Conservation (phyloP, 35 echinoderm and acorn worm species). For the Heliocidaris erythrogramma region DNA sequence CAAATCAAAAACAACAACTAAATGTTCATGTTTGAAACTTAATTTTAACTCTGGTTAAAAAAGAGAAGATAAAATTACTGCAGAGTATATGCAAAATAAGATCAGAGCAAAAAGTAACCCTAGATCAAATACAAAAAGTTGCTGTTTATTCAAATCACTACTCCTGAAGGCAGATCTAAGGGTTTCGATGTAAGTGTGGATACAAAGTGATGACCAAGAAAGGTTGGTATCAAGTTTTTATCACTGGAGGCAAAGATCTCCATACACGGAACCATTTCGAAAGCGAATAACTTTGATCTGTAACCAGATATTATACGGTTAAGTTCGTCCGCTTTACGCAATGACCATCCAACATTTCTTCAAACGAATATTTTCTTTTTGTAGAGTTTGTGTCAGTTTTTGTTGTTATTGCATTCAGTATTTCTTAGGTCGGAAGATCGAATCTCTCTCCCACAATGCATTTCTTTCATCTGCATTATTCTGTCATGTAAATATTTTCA, state of each 20-base stretch:
- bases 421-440: neutral
- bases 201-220: neutral
- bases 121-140: neutral
- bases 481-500: neutral
- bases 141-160: neutral
- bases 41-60: neutral
- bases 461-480: neutral
- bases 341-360: neutral
- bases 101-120: neutral
- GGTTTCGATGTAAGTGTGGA: too few relatives aligned
- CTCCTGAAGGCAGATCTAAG: neutral
- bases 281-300: neutral
- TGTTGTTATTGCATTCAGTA: neutral
- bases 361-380: too few relatives aligned
- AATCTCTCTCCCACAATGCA: neutral
- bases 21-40: neutral
- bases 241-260: neutral
- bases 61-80: too few relatives aligned
- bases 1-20: too few relatives aligned
- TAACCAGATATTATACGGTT: neutral
- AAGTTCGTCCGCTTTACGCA: neutral
- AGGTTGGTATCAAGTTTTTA: neutral
- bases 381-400: neutral
- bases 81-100: too few relatives aligned
- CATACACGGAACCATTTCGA: neutral